These are phyloP conservation scores for Thermophis baileyi DNA, from an alignment of 2,113 vertebrate species.

Conservation along the genomic window DNA sequence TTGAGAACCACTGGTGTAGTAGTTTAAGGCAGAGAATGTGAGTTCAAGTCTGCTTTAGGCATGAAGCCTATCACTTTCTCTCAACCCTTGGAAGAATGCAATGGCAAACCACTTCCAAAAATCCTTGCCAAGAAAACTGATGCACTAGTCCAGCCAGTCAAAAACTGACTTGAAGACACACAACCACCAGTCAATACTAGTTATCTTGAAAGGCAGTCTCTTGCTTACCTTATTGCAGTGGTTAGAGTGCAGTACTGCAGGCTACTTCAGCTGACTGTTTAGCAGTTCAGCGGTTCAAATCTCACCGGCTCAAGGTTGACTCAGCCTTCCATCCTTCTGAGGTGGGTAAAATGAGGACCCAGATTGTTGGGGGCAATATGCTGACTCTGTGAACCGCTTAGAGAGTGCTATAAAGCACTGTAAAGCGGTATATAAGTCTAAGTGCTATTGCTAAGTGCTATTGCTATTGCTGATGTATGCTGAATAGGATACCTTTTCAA, in stretches of 20 bases:
- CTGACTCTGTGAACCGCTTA: no score
- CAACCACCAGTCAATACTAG: neutral
- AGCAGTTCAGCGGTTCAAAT: no score
- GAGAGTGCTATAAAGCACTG: no score
- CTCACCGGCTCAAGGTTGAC: no score
- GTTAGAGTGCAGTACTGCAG: no score
- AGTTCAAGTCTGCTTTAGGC: neutral
- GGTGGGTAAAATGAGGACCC: no score
- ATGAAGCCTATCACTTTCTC: neutral
- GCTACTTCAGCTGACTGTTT: no score
- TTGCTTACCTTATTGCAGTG: neutral
- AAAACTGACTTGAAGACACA: neutral
- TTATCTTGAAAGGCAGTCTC: slow-evolving; percentile 1
- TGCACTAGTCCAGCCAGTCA: neutral
- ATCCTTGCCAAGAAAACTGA: neutral
- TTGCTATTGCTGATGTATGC: neutral
- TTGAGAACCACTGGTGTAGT: no score
- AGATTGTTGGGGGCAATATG: no score
- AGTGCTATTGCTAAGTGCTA: no score
- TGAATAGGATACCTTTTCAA: neutral
- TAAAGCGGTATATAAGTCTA: no score
- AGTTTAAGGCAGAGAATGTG: neutral
- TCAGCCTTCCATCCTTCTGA: no score
- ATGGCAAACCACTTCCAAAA: neutral
- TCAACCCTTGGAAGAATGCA: neutral